Conservation (phyloP, 37 sponge, comb jelly and placozoan species). For the Eunapius fragilis region DNA sequence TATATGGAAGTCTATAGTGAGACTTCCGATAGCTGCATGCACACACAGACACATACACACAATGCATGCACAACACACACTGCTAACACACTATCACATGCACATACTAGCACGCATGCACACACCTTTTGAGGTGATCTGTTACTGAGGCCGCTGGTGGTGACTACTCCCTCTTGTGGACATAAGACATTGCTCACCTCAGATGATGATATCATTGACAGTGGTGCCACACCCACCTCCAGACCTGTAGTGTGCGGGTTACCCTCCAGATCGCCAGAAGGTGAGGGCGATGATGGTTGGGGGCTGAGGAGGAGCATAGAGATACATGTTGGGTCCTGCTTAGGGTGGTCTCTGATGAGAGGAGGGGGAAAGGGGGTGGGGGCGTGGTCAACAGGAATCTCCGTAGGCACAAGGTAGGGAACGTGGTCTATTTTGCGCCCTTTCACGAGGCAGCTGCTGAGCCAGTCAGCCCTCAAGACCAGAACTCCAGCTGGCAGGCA, state of each 20-base stretch:
- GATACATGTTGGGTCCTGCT: too few relatives aligned
- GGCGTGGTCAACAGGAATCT: neutral
- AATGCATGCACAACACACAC: too few relatives aligned
- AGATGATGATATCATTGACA: neutral
- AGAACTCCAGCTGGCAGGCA: conserved; percentile 26
- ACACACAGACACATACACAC: too few relatives aligned
- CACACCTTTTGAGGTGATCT: neutral
- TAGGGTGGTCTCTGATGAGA: neutral
- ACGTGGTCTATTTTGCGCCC: conserved; percentile 18
- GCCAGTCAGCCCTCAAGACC: conserved; percentile 84
- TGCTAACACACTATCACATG: too few relatives aligned
- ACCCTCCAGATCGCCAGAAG: neutral
- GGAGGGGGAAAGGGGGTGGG: too few relatives aligned
- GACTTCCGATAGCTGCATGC: too few relatives aligned
- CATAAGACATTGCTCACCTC: neutral
- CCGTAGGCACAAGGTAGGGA: conserved; percentile 38
- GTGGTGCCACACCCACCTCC: neutral
- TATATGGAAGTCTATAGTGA: too few relatives aligned
- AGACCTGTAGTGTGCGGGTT: neutral
- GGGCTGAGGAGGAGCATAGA: too few relatives aligned
- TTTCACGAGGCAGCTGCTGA: conserved; percentile 69
- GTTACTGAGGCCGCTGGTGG: neutral
- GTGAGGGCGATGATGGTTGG: too few relatives aligned
- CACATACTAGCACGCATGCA: neutral
- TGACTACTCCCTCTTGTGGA: neutral